These are phyloP conservation scores for Ibidorhyncha struthersii DNA, from an alignment of 2,113 vertebrate genomes.

Conservation along the genomic window DNA sequence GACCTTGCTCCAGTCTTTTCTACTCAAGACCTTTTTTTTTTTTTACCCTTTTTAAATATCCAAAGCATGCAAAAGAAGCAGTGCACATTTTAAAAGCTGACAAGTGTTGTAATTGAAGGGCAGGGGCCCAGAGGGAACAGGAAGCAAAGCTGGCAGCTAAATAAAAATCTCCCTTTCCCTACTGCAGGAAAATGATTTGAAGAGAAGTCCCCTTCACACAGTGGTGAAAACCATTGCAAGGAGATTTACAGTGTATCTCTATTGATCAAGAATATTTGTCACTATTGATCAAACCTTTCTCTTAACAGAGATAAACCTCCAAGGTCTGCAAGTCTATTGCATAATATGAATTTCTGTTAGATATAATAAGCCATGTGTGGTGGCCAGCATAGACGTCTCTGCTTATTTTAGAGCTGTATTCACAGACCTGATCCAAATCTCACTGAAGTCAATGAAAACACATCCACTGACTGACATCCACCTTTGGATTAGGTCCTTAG, in stretches of 20 bases:
- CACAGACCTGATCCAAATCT: background rate
- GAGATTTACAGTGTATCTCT: slow-evolving; percentile 15
- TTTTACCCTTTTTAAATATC: slow-evolving; percentile 41
- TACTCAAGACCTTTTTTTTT: background rate
- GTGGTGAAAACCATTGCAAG: slow-evolving; percentile 17
- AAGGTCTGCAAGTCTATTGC: background rate
- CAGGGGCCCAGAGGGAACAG: slow-evolving; percentile 27
- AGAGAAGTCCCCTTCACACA: slow-evolving; percentile 6
- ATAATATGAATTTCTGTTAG: background rate
- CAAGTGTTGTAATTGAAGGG: slow-evolving; percentile 45
- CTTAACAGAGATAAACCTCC: slow-evolving; percentile 38
- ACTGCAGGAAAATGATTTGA: background rate
- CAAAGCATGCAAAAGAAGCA: slow-evolving; percentile 25
- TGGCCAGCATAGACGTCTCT: background rate
- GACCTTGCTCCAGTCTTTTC: slow-evolving; percentile 22
- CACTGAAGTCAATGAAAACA: background rate
- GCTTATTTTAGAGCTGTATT: background rate
- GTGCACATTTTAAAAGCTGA: slow-evolving; percentile 43
- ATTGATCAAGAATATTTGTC: slow-evolving; percentile 30
- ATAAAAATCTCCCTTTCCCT: slow-evolving; percentile 27
- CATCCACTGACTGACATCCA: background rate
- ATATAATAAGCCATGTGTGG: background rate
- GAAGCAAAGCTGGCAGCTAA: slow-evolving; percentile 36
- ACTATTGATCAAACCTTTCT: slow-evolving; percentile 44
- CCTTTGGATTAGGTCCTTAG: background rate